Percentiles rank a stretch among this genome's conserved stretches.
phyloP scores from a whole-genome alignment of 2,113 vertebrate species.

The Rhabdomys dilectus region DNA sequence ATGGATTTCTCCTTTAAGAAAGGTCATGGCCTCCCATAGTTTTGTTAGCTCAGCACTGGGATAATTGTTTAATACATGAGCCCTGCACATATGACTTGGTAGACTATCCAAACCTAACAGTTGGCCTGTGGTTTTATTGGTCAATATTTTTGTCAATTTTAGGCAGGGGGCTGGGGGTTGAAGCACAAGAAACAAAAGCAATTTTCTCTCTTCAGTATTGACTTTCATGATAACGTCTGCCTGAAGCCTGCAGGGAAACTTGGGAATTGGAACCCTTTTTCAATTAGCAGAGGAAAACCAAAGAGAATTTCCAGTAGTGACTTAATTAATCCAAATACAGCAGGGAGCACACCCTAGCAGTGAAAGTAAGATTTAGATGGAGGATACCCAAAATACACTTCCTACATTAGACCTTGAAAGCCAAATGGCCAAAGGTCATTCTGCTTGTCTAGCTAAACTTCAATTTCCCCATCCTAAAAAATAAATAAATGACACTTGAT shows the following conservation, averaged over 20 bases:
- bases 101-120: not conserved
- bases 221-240: slow-evolving; percentile 55
- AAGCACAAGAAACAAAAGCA: slow-evolving; percentile 9
- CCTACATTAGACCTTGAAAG: slow-evolving; percentile 33
- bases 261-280: slow-evolving; percentile 58
- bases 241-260: slow-evolving; percentile 11
- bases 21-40: not conserved
- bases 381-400: not conserved
- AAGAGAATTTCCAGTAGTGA: slow-evolving; percentile 71
- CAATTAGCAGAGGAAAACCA: slow-evolving; percentile 71
- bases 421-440: not conserved
- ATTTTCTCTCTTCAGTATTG: slow-evolving; percentile 55
- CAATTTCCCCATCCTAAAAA: not conserved
- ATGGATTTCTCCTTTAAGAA: not conserved
- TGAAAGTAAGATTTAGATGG: not conserved
- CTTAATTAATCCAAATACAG: slow-evolving; percentile 72
- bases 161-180: not conserved
- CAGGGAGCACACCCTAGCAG: slow-evolving; percentile 50
- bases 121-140: not conserved
- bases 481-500: slow-evolving; percentile 26
- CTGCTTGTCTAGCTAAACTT: not conserved
- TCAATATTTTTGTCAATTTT: slow-evolving; percentile 42
- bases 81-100: not conserved
- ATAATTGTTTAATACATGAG: not conserved
- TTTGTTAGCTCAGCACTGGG: not conserved